These are phyloP conservation scores for Cistogaster globosa DNA, from an alignment of 2,888 invertebrate genomes.

Conservation along the genomic window DNA sequence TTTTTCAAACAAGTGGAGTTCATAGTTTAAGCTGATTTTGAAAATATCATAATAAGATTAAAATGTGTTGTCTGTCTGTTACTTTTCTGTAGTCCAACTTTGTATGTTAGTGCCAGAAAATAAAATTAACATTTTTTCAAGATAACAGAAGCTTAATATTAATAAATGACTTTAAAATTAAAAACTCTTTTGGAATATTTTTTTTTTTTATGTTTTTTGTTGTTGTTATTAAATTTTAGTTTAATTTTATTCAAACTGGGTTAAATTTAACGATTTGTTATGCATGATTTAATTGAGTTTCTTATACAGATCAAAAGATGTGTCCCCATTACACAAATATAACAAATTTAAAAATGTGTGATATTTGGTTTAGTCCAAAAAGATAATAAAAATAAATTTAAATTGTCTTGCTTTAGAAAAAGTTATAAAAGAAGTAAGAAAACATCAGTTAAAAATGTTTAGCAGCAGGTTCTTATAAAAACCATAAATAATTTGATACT, in stretches of 20 bases:
- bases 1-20: constrained; percentile 42
- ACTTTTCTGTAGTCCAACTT: too few species aligned
- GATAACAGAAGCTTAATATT: constrained; percentile 46
- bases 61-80: neutral
- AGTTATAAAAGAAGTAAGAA: neutral
- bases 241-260: constrained; percentile 36
- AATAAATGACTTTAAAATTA: constrained; percentile 8
- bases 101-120: constrained; percentile 1
- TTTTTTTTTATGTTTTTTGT: constrained; percentile 20
- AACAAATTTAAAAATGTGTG: constrained; percentile 17
- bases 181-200: neutral
- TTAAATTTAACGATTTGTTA: constrained; percentile 47
- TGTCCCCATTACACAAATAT: neutral
- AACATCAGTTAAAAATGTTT: too few species aligned
- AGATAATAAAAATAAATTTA: neutral
- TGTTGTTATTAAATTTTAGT: constrained; percentile 28
- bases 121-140: constrained; percentile 35
- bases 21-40: constrained; percentile 57
- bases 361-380: constrained; percentile 11
- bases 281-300: constrained; percentile 46
- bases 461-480: too few species aligned
- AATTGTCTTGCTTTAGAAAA: neutral
- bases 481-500: too few species aligned
- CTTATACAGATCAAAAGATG: neutral
- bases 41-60: constrained; percentile 54